Evolutionary conservation across 2,888 invertebrate species (phyloP).

Genomic region (Stegana nigrithorax): DNA sequence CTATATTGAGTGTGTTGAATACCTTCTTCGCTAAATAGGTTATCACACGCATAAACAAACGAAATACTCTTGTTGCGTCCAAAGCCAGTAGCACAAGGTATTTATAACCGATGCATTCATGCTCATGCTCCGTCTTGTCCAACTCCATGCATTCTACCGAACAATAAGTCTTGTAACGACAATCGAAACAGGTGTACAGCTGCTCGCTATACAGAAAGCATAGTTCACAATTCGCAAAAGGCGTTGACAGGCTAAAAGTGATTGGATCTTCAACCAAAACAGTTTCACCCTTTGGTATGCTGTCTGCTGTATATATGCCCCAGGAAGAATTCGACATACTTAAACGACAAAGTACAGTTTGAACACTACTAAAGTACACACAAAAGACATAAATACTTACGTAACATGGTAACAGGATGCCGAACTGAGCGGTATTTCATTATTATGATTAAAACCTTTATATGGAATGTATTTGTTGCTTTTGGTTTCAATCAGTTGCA

Average conservation of each 20-base stretch:
- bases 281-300: conserved; percentile 19
- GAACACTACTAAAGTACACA: neutral
- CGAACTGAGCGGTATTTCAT: conserved; percentile 18
- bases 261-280: conserved; percentile 23
- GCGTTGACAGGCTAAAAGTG: conserved; percentile 28
- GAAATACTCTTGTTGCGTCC: conserved; percentile 28
- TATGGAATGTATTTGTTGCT: neutral
- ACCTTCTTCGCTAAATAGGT: conserved; percentile 24
- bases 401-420: conserved; percentile 17
- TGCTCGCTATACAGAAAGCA: conserved; percentile 28
- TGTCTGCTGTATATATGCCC: conserved; percentile 7
- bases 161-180: conserved; percentile 39
- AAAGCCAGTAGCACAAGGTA: conserved; percentile 35
- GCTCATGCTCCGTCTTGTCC: conserved; percentile 25
- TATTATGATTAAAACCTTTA: conserved; percentile 6
- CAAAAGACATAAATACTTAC: conserved; percentile 21
- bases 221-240: conserved; percentile 36
- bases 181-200: conserved; percentile 35
- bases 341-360: no score
- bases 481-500: neutral
- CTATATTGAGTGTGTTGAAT: neutral
- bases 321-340: no score
- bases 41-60: conserved; percentile 25
- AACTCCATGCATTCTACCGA: conserved; percentile 25
- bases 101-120: conserved; percentile 35